Conservation (phyloP, 2,888 invertebrate genomes). For the Hedychridium roseum region DNA sequence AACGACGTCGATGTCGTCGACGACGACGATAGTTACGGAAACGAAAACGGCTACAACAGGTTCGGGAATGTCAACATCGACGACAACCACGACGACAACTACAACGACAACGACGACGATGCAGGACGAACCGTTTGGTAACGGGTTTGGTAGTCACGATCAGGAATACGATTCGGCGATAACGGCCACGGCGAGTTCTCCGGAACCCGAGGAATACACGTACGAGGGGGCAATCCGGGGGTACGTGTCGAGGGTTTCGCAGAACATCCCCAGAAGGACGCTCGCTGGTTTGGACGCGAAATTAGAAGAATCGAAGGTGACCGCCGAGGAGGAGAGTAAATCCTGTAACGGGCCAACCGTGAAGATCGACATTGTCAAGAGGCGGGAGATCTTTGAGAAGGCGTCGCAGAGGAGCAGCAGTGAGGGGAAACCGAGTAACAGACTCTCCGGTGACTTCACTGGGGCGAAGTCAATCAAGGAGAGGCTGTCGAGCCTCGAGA, state of each 20-base stretch:
- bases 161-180: conserved; percentile 74
- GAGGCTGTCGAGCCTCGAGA: conserved; percentile 75
- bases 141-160: conserved; percentile 49
- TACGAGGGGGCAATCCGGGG: conserved; percentile 89
- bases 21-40: conserved; percentile 27
- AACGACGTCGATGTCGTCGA: conserved; percentile 58
- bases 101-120: conserved; percentile 49
- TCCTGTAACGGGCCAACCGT: conserved; percentile 65
- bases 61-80: conserved; percentile 3
- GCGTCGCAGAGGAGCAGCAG: conserved; percentile 61
- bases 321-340: conserved; percentile 67
- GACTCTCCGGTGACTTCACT: conserved; percentile 70
- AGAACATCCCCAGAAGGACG: conserved; percentile 59
- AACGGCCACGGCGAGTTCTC: conserved; percentile 74
- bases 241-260: conserved; percentile 78
- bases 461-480: conserved; percentile 78
- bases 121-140: conserved; percentile 49
- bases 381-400: conserved; percentile 84
- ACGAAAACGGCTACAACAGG: conserved; percentile 59
- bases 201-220: conserved; percentile 81
- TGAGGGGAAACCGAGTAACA: conserved; percentile 47
- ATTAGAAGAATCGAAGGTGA: conserved; percentile 57
- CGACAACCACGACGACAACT: conserved; percentile 22
- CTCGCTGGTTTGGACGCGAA: conserved; percentile 49
- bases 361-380: conserved; percentile 82